phyloP scores from a whole-genome alignment of 2,797 vertebrate genomes.

The Remorina albescens region DNA sequence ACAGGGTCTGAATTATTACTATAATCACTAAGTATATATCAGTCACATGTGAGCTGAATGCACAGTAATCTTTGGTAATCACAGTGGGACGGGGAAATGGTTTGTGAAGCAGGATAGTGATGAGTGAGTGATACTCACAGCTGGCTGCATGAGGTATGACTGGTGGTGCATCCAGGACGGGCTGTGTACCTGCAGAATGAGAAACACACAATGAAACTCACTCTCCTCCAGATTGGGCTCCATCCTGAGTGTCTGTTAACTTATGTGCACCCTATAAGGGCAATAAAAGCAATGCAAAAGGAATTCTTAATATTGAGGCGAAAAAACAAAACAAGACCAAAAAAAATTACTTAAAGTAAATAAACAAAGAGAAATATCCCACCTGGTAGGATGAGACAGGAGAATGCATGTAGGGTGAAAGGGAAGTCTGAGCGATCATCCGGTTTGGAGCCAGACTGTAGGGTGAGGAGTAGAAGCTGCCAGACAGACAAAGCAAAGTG shows the following conservation, averaged over 20 bases:
- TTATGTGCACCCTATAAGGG: constrained; percentile 3
- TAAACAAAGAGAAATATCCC: constrained; percentile 26
- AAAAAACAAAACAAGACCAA: no score
- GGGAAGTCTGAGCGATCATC: constrained; percentile 92
- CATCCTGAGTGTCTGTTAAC: not conserved
- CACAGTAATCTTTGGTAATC: not conserved
- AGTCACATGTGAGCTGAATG: not conserved
- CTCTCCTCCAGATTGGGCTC: constrained; percentile 80
- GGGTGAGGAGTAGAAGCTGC: constrained; percentile 92
- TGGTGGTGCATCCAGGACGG: constrained; percentile 97
- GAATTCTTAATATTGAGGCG: not conserved
- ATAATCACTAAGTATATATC: not conserved
- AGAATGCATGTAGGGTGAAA: constrained; percentile 93
- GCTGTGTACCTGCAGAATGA: constrained; percentile 87
- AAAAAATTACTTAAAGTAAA: not conserved
- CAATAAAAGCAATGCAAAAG: constrained; percentile 24
- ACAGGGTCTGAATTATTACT: constrained; percentile 6
- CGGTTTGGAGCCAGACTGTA: constrained; percentile 92
- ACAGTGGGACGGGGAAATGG: not conserved
- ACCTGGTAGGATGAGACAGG: constrained; percentile 97
- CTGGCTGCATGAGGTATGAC: constrained; percentile 96
- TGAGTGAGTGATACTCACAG: constrained; percentile 81
- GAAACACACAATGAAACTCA: constrained; percentile 14
- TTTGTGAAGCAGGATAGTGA: not conserved
- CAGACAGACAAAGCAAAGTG: constrained; percentile 46